Percentiles rank a stretch among this genome's conserved stretches.
Conservation (phyloP, 2,113 vertebrate species). For the Puffinus mauretanicus region DNA sequence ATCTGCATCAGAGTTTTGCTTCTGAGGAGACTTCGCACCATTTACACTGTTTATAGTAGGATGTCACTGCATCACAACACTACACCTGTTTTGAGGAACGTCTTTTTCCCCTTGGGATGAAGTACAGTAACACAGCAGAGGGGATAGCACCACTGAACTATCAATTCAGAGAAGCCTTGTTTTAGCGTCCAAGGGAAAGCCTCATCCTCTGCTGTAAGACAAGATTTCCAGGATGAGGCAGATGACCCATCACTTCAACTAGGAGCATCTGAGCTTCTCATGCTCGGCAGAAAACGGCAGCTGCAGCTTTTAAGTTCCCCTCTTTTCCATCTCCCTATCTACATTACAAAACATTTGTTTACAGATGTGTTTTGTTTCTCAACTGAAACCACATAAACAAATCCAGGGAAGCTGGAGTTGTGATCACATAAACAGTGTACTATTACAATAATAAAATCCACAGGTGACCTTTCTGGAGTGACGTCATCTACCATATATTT, state of each 20-base stretch:
- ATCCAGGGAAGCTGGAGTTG: not conserved
- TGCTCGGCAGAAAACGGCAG: not conserved
- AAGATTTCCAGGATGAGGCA: not conserved
- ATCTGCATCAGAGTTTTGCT: not conserved
- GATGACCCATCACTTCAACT: not conserved
- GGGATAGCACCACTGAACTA: not conserved
- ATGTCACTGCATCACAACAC: not conserved
- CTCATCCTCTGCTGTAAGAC: too few relatives aligned
- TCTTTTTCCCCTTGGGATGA: not conserved
- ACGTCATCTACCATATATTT: not conserved
- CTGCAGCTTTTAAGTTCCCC: not conserved
- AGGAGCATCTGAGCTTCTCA: not conserved
- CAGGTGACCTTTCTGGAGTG: conserved; percentile 3
- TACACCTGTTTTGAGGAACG: not conserved
- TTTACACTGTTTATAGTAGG: rapidly evolving
- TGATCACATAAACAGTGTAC: not conserved
- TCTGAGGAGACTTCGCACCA: not conserved
- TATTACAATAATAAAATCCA: not conserved
- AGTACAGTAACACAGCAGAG: not conserved
- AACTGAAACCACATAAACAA: not conserved
- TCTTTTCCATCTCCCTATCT: not conserved
- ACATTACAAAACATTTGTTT: not conserved
- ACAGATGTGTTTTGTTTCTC: not conserved
- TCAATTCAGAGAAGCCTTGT: not conserved
- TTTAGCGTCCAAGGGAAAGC: not conserved